Conservation (phyloP, 2,888 invertebrate genomes). For the Acronicta alni region DNA sequence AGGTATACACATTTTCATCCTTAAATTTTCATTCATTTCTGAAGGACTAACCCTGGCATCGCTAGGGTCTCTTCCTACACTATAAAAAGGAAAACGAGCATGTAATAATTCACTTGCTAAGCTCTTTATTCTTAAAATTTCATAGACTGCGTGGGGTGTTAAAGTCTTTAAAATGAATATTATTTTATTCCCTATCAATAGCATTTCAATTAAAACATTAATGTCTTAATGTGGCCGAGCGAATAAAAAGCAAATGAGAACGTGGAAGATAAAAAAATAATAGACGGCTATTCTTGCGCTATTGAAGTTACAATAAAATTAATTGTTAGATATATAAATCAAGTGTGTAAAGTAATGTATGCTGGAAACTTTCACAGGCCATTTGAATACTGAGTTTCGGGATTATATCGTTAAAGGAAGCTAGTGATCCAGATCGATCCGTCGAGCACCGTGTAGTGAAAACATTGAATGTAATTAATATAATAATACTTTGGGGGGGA, state of each 20-base stretch:
- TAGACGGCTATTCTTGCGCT: conserved; percentile 12
- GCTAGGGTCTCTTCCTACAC: neutral
- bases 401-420: conserved; percentile 76
- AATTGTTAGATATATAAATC: conserved; percentile 26
- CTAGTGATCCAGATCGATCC: conserved; percentile 78
- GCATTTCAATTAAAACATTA: neutral
- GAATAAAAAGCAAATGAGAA: conserved; percentile 1
- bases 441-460: conserved; percentile 72
- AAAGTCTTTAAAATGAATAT: neutral
- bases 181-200: neutral
- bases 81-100: neutral
- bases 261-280: conserved; percentile 9
- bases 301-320: conserved; percentile 13
- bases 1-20: too few relatives aligned
- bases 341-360: neutral
- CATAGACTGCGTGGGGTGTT: too few relatives aligned
- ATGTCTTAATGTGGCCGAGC: neutral
- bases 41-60: neutral
- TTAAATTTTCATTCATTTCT: too few relatives aligned
- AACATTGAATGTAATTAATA: conserved; percentile 85
- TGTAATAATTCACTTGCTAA: too few relatives aligned
- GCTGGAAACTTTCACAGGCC: conserved; percentile 38
- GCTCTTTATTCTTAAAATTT: too few relatives aligned
- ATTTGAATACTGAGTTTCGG: conserved; percentile 54
- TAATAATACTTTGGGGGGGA: conserved; percentile 84